Evolutionary conservation across 1,140 invertebrate species (phyloP), one percentile per base, ranked within the genome.

Genomic region (Phymastichus coffea): DNA sequence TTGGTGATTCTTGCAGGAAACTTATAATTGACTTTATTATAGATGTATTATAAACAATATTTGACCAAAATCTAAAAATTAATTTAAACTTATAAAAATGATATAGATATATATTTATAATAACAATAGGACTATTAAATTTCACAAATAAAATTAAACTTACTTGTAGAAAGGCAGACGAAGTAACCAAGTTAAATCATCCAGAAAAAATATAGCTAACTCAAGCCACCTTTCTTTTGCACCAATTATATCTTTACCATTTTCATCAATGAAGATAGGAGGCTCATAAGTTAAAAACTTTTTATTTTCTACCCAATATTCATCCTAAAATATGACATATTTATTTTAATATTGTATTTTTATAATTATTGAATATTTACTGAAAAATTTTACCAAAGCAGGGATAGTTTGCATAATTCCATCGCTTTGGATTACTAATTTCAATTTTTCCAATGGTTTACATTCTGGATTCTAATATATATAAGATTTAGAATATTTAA

Each of bases 51-150:
- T 86, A 87, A 19, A 91, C 68, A 66, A 92, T 78, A 72, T 90
- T 87, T 19, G 89, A 92, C 91, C 92, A 93, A 78, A 92, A 93
- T 70, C 88, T 91, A 68, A 63, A 82, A 81, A 72, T 68, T 73
- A 51, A 56, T 63, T 14, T 33, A 20, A 57, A 43, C 3, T 33
- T n/a, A n/a, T n/a, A n/a, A n/a, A n/a, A n/a, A n/a, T n/a, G n/a
- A n/a, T n/a, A n/a, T n/a, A n/a, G n/a, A n/a, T n/a, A n/a, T n/a
- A n/a, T n/a, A n/a, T n/a, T n/a, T n/a, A n/a, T n/a, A n/a, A n/a
- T n/a, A n/a, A n/a, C n/a, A n/a, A n/a, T n/a, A n/a, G n/a, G n/a
- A n/a, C n/a, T n/a, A 44, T 22, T 19, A 55, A 30, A 35, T 15
- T 25, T 8, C 15, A 46, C 9, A 47, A n/a, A n/a, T n/a, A n/a